Evolutionary conservation across 2,113 vertebrate species (phyloP), one percentile per base, ranked within the genome.

Genomic region (Boleophthalmus pectinirostris): DNA sequence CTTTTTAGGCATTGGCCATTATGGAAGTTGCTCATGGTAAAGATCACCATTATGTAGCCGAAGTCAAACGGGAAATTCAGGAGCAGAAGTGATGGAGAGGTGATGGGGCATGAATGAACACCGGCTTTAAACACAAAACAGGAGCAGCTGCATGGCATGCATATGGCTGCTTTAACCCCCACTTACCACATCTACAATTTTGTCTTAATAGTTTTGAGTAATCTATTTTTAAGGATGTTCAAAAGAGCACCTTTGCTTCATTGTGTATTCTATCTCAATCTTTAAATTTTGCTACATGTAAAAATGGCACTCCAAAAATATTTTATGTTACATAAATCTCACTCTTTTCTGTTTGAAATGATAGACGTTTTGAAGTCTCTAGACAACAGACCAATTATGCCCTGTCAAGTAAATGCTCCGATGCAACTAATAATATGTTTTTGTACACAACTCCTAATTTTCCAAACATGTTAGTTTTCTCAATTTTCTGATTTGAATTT

Each of bases 11-110:
- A 74, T 77, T 98, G 21, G 94, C 93, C 45, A 96, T 99, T 90
- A 99, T 99, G 98, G 96, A 97, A 83, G 93, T 99, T 68, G 96
- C 95, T 60, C 96, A 98, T 21, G 98, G 98, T 77, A 96, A 97
- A 79, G 97, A 99, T 85, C 97, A 99, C 82, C 94, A 95, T 53
- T 99, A 98, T 91, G 91, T 99, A 85, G 93, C 94, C 1, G 97
- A 99, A 90, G 95, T 99, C 86, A 94, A 95, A 90, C 95, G 94
- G 79, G 97, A 99, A 90, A 95, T 98, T 25, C 95, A 95, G 73
- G 94, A 94, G 79, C 94, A 94, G 56, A 85, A 87, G 33, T 94
- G 20, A 54, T 54, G 51, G 51, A 79, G 91, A 69, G 11, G 24
- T 63, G 24, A 45, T 23, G 18, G 29, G 68, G 53, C 51, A 53